phyloP scores from a whole-genome alignment of 2,888 invertebrate genomes.

The Poecilobothrus nobilitatus region DNA sequence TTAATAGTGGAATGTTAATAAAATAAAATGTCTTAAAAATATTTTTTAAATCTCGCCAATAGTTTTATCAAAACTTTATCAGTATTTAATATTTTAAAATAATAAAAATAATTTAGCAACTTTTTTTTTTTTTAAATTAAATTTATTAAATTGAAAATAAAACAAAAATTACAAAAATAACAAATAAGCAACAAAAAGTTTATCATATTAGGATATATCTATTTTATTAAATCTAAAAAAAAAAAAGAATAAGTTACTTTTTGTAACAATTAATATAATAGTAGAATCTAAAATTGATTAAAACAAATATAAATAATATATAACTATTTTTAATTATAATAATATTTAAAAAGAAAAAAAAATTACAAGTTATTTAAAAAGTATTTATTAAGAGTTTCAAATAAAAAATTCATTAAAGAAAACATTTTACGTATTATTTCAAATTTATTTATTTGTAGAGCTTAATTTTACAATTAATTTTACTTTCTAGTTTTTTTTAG shows the following conservation, averaged over 20 bases:
- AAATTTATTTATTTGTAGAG: neutral
- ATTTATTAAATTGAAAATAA: too few species aligned
- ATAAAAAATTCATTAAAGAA: conserved; percentile 1
- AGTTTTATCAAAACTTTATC: neutral
- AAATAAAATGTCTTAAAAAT: too few species aligned
- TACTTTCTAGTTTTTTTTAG: too few species aligned
- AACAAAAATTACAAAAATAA: neutral
- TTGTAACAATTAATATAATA: neutral
- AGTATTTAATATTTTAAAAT: neutral
- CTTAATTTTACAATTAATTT: too few species aligned
- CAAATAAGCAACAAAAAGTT: neutral
- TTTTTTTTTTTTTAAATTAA: neutral
- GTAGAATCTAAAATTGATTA: neutral
- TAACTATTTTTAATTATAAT: neutral
- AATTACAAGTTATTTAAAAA: conserved; percentile 3
- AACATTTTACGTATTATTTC: neutral
- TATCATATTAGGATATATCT: neutral
- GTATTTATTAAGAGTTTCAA: conserved; percentile 6
- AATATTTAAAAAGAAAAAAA: neutral
- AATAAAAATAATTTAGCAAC: neutral
- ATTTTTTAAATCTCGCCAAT: too few species aligned
- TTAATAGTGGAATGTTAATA: too few species aligned
- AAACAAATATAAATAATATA: neutral
- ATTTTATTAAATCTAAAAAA: neutral
- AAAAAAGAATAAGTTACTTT: neutral